Conservation (phyloP, 2,797 vertebrate genomes). For the Rhadinocentrus ornatus region DNA sequence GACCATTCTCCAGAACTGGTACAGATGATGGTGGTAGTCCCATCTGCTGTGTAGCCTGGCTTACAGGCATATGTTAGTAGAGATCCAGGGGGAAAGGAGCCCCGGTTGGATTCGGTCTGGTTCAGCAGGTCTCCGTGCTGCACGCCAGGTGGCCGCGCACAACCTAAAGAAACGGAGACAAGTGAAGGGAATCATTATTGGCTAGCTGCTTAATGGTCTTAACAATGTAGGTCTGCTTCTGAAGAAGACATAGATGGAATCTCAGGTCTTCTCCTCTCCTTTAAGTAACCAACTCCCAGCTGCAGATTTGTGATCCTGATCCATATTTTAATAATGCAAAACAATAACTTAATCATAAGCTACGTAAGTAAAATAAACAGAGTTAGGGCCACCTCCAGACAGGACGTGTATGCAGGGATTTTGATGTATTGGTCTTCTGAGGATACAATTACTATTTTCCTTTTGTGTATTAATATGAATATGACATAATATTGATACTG, state of each 20-base stretch:
- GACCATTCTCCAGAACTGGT: slow-evolving; percentile 78
- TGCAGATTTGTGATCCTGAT: slow-evolving; percentile 21
- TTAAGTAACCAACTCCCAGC: slow-evolving; percentile 14
- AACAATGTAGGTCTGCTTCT: slow-evolving; percentile 2
- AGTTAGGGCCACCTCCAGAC: slow-evolving; percentile 18
- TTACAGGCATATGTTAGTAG: slow-evolving; percentile 81
- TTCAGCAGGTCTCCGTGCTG: slow-evolving; percentile 80
- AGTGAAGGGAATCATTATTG: slow-evolving; percentile 16
- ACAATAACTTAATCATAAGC: slow-evolving; percentile 31
- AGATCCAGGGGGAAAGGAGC: slow-evolving; percentile 77
- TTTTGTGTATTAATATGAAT: slow-evolving; percentile 5
- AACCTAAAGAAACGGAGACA: slow-evolving; percentile 70
- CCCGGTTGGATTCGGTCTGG: slow-evolving; percentile 82
- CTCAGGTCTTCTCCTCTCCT: not conserved
- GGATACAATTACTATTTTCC: slow-evolving; percentile 26
- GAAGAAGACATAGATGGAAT: slow-evolving; percentile 1
- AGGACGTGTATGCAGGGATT: slow-evolving; percentile 26
- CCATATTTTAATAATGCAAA: slow-evolving; percentile 29
- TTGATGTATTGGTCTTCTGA: slow-evolving; percentile 1
- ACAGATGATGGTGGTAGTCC: slow-evolving; percentile 76
- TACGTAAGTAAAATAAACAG: slow-evolving; percentile 15
- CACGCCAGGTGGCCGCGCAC: slow-evolving; percentile 73
- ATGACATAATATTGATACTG: not conserved
- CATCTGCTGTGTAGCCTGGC: slow-evolving; percentile 77
- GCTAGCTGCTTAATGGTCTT: slow-evolving; percentile 1